phyloP scores from a whole-genome alignment of 2,888 invertebrate genomes.

The Arctia plantaginis region DNA sequence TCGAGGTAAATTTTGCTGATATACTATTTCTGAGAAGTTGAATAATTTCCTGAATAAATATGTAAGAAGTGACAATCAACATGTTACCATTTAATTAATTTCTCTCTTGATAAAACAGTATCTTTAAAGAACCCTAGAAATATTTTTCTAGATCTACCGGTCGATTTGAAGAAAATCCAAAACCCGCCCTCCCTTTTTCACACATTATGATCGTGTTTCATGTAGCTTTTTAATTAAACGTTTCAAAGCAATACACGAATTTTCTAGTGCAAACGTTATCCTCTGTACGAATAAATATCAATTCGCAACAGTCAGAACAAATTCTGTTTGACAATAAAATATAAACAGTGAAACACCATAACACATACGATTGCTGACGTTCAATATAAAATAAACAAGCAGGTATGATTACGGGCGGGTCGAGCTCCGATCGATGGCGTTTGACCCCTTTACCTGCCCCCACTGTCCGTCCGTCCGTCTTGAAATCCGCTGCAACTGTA shows the following conservation, averaged over 20 bases:
- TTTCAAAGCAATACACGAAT: neutral
- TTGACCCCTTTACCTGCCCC: conserved; percentile 85
- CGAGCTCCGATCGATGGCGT: conserved; percentile 76
- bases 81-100: neutral
- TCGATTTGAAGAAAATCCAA: too few relatives aligned
- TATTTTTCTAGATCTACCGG: too few relatives aligned
- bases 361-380: conserved; percentile 49
- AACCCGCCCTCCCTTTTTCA: too few relatives aligned
- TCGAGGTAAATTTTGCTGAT: neutral
- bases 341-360: conserved; percentile 12
- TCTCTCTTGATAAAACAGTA: too few relatives aligned
- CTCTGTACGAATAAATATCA: neutral
- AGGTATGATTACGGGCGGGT: conserved; percentile 51
- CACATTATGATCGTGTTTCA: too few relatives aligned
- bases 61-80: neutral
- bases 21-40: neutral
- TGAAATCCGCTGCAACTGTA: conserved; percentile 71
- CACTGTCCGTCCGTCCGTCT: conserved; percentile 73
- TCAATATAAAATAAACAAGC: conserved; percentile 57
- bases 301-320: neutral
- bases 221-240: too few relatives aligned
- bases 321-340: neutral
- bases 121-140: too few relatives aligned
- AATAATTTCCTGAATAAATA: neutral
- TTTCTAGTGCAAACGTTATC: neutral